Conservation (phyloP, 1,140 invertebrate genomes). For the Macrotrachela quadricornifera region DNA sequence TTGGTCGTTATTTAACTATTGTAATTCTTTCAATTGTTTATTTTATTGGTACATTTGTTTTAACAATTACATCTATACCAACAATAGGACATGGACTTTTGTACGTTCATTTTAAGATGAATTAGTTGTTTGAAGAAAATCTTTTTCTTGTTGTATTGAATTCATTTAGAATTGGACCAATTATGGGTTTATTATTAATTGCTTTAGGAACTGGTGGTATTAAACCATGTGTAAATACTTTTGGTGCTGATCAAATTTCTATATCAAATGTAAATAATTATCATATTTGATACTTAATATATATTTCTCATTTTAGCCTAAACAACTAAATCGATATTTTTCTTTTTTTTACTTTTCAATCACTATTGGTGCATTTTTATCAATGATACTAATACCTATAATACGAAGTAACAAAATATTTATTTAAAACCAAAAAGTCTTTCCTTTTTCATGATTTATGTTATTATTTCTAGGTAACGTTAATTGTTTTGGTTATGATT, state of each 20-base stretch:
- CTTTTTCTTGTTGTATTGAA: too few species aligned
- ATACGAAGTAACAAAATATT: too few species aligned
- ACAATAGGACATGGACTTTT: too few species aligned
- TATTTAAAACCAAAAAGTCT: too few species aligned
- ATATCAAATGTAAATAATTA: too few species aligned
- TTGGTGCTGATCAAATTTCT: slow-evolving; percentile 76
- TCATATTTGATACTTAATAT: too few species aligned
- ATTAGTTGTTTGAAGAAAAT: too few species aligned
- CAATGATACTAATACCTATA: slow-evolving; percentile 66
- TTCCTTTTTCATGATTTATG: too few species aligned
- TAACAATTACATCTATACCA: slow-evolving; percentile 43
- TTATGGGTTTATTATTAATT: slow-evolving; percentile 22
- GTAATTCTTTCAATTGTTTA: slow-evolving; percentile 68
- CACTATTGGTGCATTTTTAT: slow-evolving; percentile 72
- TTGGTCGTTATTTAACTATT: slow-evolving; percentile 70
- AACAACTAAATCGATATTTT: slow-evolving; percentile 40
- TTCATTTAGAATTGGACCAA: too few species aligned
- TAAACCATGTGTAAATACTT: slow-evolving; percentile 85
- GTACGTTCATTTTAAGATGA: too few species aligned
- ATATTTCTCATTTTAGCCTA: not conserved
- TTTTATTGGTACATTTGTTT: slow-evolving; percentile 52
- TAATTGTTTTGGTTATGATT: slow-evolving; percentile 57
- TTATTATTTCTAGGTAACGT: too few species aligned
- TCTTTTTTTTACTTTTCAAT: slow-evolving; percentile 81
- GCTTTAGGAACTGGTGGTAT: slow-evolving; percentile 46